Base-by-base conservation (phyloP, 2,888 invertebrate genomes). In the Drosophila vallismaia region DNA sequence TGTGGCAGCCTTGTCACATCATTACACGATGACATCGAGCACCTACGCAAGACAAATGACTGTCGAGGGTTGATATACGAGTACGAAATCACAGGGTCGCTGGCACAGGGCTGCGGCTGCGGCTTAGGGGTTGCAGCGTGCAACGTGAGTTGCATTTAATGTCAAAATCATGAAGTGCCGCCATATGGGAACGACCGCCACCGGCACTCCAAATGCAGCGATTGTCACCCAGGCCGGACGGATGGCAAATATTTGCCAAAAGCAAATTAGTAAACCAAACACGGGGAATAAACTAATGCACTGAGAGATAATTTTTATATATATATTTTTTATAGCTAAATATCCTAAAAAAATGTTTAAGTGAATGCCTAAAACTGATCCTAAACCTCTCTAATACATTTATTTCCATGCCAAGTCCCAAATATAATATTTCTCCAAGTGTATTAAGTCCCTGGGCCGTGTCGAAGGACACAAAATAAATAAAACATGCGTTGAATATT, bases 81-180 rank as follows among this genome's bases (percentile, higher is more conserved):
- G 28, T 9, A 12, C 3, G 19, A 42, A 33, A 19, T 31, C 7
- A 12, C 5, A 6, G 12, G n/a, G 12, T 19, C 33, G 3, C 19
- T 2, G 19, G 19, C 19, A 19, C 19, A 19, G 40, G 38, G 45
- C 26, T n/a, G 52, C 64, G 40, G 33, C 44, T 29, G 31, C 31
- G 62, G 62, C 46, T 55, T 29, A 55, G 83, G 86, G 81, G 86
- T 79, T 74, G 79, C 75, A 73, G 53, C 42, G 19, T 74, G 79
- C 75, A 73, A 58, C 42, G 26, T 24, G 29, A 28, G 38, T 36
- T 63, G 77, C 75, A 71, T 71, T 67, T 84, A 84, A 86, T 86
- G 83, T 80, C 86, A 86, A 87, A 85, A 86, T 77, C 85, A 86
- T 84, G 79, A 84, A 87, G 77, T 80, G 73, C 58, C 44, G 48